phyloP scores from a whole-genome alignment of 2,888 invertebrate species.

The Portevinia maculata region DNA sequence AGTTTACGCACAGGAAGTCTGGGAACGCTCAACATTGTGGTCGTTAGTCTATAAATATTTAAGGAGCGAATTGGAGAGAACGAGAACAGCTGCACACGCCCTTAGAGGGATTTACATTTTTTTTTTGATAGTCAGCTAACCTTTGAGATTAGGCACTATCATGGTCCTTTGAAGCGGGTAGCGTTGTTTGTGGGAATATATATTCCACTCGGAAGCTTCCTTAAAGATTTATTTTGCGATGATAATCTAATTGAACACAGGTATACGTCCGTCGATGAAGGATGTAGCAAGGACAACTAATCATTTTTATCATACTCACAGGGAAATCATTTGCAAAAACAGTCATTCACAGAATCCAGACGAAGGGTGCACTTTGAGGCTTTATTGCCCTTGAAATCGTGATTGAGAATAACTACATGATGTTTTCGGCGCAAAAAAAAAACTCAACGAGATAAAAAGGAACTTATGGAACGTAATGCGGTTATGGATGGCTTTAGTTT shows the following conservation, averaged over 20 bases:
- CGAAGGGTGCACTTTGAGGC: not conserved
- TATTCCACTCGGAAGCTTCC: not conserved
- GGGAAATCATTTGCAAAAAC: slow-evolving; percentile 1
- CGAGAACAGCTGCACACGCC: not conserved
- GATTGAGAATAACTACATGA: slow-evolving; percentile 8
- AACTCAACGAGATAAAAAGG: not conserved
- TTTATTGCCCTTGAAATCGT: slow-evolving; percentile 1
- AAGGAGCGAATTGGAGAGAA: not conserved
- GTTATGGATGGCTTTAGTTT: not conserved
- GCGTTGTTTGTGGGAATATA: not conserved
- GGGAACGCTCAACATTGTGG: not conserved
- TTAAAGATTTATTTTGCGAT: slow-evolving; percentile 35
- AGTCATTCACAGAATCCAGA: not conserved
- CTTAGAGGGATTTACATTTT: not conserved
- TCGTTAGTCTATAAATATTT: slow-evolving; percentile 22
- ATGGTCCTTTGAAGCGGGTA: not conserved
- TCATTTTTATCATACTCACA: slow-evolving; percentile 5
- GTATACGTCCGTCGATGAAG: too few relatives aligned
- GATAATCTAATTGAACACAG: slow-evolving; percentile 13
- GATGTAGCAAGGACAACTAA: not conserved
- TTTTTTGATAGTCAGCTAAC: not conserved
- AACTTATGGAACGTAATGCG: not conserved
- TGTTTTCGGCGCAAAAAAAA: not conserved
- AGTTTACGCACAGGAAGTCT: not conserved
- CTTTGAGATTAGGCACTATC: not conserved